Evolutionary conservation across 2,113 vertebrate genomes (phyloP), one percentile per base, ranked within the genome.

Genomic region (Callorhinus ursinus): DNA sequence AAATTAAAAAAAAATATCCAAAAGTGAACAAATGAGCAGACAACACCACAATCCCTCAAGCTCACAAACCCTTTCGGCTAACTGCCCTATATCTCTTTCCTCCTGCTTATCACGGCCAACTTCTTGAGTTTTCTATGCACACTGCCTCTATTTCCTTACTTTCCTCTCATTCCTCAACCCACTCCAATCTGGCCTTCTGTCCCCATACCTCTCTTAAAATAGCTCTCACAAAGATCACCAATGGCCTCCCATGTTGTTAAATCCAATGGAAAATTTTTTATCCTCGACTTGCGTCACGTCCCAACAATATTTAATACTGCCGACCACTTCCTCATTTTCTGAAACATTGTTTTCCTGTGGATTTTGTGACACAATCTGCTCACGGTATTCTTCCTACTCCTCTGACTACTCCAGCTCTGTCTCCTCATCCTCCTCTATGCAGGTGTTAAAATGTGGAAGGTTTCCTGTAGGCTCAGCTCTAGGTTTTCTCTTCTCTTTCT

Each of bases 151-250:
- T 88, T 81, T 93, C 55, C 33, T 92, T 67, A 67, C 31, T 51
- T 94, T 96, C 28, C n/a, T 71, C 67, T 94, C 84, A 84, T 63
- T 96, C 79, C 7, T 85, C 81, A 91, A 63, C 65, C 39, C n/a
- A 92, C n/a, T 72, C 57, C 59, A 94, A 63, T 88, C 46, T 89
- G 77, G 21, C 28, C 72, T 96, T 93, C 59, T 59, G 55, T 87
- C 61, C 11, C 46, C 74, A 42, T 79, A 82, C 79, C 49, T 87
- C 26, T 61, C n/a, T 28, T 42, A 51, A 85, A 93, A 93, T 24
- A 96, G 57, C 28, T 90, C 49, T 88, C 24, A 74, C 59, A 95
- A 93, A 86, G 59, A 91, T 92, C 49, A 96, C 36, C 65, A 89
- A 61, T 36, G 86, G 22, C 59, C 11, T 91, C 51, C 46, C 22